phyloP scores from a whole-genome alignment of 2,888 invertebrate genomes.

The Lordiphosa fenestrarum region DNA sequence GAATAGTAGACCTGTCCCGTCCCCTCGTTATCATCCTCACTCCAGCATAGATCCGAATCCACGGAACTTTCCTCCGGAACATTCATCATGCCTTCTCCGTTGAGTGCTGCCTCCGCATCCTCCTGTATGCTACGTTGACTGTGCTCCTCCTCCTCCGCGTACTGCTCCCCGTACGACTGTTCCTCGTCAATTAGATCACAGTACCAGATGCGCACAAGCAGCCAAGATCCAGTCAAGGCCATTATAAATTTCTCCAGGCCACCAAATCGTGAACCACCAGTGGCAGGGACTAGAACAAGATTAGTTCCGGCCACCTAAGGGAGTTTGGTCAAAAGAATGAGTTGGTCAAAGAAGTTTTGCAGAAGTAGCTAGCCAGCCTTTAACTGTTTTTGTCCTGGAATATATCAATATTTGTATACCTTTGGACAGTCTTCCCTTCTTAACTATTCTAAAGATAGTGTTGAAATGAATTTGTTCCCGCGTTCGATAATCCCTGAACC shows the following conservation, averaged over 20 bases:
- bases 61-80: neutral
- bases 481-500: too few relatives aligned
- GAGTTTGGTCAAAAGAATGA: neutral
- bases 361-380: too few relatives aligned
- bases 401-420: too few relatives aligned
- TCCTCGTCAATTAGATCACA: conserved; percentile 17
- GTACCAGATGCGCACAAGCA: conserved; percentile 20
- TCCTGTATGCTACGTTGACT: neutral
- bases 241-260: conserved; percentile 26
- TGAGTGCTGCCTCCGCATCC: neutral
- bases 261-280: conserved; percentile 9
- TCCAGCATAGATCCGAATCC: neutral
- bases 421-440: too few relatives aligned
- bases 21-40: neutral
- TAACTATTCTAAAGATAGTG: too few relatives aligned
- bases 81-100: too few relatives aligned
- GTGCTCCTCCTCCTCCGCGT: neutral
- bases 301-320: conserved; percentile 26
- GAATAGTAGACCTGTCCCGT: conserved; percentile 11
- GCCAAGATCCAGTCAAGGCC: conserved; percentile 27
- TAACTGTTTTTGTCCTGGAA: too few relatives aligned
- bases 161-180: neutral
- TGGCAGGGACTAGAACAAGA: conserved; percentile 17
- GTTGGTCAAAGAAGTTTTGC: too few relatives aligned
- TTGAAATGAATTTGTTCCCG: too few relatives aligned